A percentile compares a stretch with the other conserved stretches of the same genome.
Conservation (phyloP, 2,888 invertebrate genomes). For the Liodrosophila aerea region DNA sequence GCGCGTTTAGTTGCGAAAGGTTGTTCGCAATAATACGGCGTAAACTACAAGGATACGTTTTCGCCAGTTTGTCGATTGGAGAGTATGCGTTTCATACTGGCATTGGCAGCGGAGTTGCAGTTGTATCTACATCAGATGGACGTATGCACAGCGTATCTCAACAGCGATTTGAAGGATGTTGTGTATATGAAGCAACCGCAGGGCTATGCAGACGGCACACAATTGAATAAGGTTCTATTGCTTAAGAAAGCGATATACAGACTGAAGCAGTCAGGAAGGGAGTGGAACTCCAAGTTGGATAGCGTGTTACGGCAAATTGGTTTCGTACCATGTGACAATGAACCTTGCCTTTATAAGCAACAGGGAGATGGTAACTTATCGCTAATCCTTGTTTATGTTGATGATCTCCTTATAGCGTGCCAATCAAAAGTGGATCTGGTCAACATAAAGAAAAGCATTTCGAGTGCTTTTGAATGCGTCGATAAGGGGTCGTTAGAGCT, state of each 20-base stretch:
- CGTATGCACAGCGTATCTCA: constrained; percentile 3
- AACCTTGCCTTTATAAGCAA: background rate
- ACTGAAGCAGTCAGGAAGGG: constrained; percentile 1
- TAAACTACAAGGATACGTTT: background rate
- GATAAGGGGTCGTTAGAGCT: too few relatives aligned
- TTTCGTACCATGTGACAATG: background rate
- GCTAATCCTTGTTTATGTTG: too few relatives aligned
- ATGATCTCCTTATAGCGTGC: too few relatives aligned
- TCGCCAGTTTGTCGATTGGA: constrained; percentile 1
- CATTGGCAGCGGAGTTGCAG: background rate
- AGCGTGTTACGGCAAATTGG: background rate
- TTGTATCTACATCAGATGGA: constrained; percentile 6
- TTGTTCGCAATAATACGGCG: constrained; percentile 2
- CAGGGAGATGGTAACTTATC: too few relatives aligned
- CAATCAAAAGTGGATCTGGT: too few relatives aligned
- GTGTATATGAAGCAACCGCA: constrained; percentile 1
- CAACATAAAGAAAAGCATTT: too few relatives aligned
- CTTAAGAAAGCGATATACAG: constrained; percentile 1
- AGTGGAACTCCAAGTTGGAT: background rate
- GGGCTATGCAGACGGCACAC: background rate
- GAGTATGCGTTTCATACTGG: background rate
- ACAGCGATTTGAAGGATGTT: constrained; percentile 1
- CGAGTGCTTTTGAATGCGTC: too few relatives aligned
- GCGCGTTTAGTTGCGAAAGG: constrained; percentile 1
- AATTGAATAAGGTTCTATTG: background rate